Evolutionary conservation across 2,113 vertebrate genomes (phyloP), one percentile per base, ranked within the genome.

Genomic region (Hipposideros armiger): DNA sequence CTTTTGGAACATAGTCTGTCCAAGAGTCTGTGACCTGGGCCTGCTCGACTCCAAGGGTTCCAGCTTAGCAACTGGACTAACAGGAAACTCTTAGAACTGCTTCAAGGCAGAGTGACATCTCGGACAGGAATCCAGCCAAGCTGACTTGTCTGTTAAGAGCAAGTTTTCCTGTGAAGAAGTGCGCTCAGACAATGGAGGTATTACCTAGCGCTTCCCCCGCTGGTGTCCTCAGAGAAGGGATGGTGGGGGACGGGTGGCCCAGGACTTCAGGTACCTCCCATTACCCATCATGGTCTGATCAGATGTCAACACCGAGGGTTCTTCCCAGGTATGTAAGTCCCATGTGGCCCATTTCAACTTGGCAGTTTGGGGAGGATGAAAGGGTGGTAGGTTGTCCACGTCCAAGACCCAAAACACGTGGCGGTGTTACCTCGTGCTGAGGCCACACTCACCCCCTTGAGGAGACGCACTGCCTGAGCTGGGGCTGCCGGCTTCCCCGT

Each of bases 391-490:
- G 66, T 1, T 11, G 84, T 30, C 42, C 13, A 8, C 2, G 42
- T 13, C 73, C 28, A 15, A 40, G 62, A 30, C 60, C 22, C 56
- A 0, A 2, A 4, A 3, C 54, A 50, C 0, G 3, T 50, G 72
- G 81, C 1, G 4, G 4, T 13, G 20, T 30, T 7, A 28, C 32
- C 30, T 50, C 11, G n/a, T 26, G 32, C 64, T 36, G 20, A 60
- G 14, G 54, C 64, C 52, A 14, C 0, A 0, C 0, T 9, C 36
- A 2, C 36, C 2, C 22, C 28, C 28, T 14, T 16, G 0, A 2
- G 24, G 30, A 28, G 40, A 56, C 2, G 0, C 1, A 1, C 17
- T 13, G 54, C 52, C 52, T 45, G 28, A n/a, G 28, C 58, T 54
- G 50, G 60, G 11, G 28, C 36, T 24, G 47, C 74, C 22, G 36